phyloP scores from a whole-genome alignment of 2,888 invertebrate genomes.

The Plusia festucae region DNA sequence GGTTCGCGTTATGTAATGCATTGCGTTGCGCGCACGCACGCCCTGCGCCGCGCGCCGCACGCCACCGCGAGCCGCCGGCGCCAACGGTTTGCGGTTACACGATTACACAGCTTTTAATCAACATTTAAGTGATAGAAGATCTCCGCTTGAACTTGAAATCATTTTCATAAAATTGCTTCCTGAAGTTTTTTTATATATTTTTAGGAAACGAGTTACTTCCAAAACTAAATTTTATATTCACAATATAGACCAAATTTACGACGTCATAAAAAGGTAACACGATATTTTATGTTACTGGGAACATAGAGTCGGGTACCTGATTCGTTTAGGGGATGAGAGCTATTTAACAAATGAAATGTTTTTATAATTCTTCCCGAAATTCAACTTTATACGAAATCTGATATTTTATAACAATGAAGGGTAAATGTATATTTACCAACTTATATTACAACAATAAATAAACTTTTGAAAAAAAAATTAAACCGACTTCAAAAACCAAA shows the following conservation, averaged over 20 bases:
- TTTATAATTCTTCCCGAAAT: conserved; percentile 47
- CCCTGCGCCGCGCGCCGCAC: conserved; percentile 41
- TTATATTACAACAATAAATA: too few relatives aligned
- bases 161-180: conserved; percentile 9
- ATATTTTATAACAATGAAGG: conserved; percentile 40
- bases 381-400: conserved; percentile 43
- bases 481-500: too few relatives aligned
- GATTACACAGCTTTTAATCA: conserved; percentile 64
- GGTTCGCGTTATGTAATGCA: conserved; percentile 81
- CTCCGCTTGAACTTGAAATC: conserved; percentile 12
- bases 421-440: too few relatives aligned
- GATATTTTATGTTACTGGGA: conserved; percentile 64
- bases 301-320: conserved; percentile 53
- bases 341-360: conserved; percentile 56
- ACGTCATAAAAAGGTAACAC: conserved; percentile 60
- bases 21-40: conserved; percentile 62
- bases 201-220: conserved; percentile 8
- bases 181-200: not conserved
- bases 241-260: conserved; percentile 40
- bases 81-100: conserved; percentile 70
- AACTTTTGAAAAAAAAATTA: too few relatives aligned
- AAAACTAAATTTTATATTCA: conserved; percentile 19
- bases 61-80: conserved; percentile 59
- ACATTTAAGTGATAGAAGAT: conserved; percentile 46
- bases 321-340: conserved; percentile 50